Evolutionary conservation across 1,140 invertebrate species (phyloP), one percentile per base, ranked within the genome.

Genomic region (Melanaphis sacchari): DNA sequence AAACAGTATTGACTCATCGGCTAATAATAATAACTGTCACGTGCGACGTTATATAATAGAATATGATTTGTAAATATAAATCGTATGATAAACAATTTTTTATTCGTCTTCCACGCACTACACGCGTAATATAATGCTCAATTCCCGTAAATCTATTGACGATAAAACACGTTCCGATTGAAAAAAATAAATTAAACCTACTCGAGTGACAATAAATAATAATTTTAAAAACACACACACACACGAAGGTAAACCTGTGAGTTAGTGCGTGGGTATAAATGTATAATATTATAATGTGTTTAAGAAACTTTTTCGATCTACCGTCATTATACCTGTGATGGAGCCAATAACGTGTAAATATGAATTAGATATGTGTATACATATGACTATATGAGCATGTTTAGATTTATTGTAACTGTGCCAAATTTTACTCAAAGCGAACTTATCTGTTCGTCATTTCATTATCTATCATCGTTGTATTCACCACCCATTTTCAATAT

Each of bases 1-100:
- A n/a, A 15, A n/a, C 36, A 76, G 3, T 76, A n/a, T 76, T 76
- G 59, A 5, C 59, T 76, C 59, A 18, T 76, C 31, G 59, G 15
- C 31, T n/a, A 76, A 76, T 76, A 76, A 76, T 76, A 76, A 76
- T 76, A 76, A 76, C 36, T 76, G 59, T 76, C 59, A 76, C 59
- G n/a, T 76, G 31, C 31, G 59, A 76, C 4, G 59, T 76, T 76
- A 18, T n/a, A 76, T n/a, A 76, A 66, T 15, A 66, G 18, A 8
- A 26, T 59, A 76, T 66, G 59, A 59, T 66, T 66, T 15, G 31
- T 66, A 66, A 66, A 66, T 18, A 66, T n/a, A 66, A 66, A 66
- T n/a, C 8, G n/a, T n/a, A 76, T 76, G 31, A n/a, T 76, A 76
- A 76, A 76, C 59, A 76, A 82, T 82, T 82, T 82, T 82, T 82